A percentile compares a stretch with the other conserved stretches of the same genome.
phyloP scores from a whole-genome alignment of 2,888 invertebrate species.

The Cremastinae sp. region DNA sequence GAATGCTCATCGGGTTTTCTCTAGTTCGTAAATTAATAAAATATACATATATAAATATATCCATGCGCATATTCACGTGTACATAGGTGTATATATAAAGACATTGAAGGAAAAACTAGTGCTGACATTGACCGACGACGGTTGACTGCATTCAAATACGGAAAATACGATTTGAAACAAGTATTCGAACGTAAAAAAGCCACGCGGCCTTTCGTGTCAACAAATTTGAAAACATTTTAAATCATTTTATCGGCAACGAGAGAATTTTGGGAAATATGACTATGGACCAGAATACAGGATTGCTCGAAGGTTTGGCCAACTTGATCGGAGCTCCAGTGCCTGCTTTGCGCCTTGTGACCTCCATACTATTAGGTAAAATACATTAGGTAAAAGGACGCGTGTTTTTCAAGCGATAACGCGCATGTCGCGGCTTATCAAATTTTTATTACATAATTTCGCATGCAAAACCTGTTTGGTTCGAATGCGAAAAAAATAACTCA shows the following conservation, averaged over 20 bases:
- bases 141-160: slow-evolving; percentile 2
- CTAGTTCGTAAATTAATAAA: neutral
- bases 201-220: too few relatives aligned
- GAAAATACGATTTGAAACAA: neutral
- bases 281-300: slow-evolving; percentile 38
- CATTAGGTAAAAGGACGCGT: slow-evolving; percentile 7
- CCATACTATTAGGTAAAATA: slow-evolving; percentile 83
- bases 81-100: neutral
- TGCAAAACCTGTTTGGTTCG: too few relatives aligned
- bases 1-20: neutral
- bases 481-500: too few relatives aligned
- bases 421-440: neutral
- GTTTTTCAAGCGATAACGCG: neutral
- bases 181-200: slow-evolving; percentile 12
- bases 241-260: slow-evolving; percentile 5
- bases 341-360: slow-evolving; percentile 84
- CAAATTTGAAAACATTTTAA: neutral
- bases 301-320: slow-evolving; percentile 77
- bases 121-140: slow-evolving; percentile 10
- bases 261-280: slow-evolving; percentile 26
- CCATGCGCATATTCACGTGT: neutral
- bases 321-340: slow-evolving; percentile 84
- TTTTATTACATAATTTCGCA: neutral
- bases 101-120: neutral
- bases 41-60: neutral